Percentiles rank a stretch among this genome's conserved stretches.
phyloP scores from a whole-genome alignment of 2,797 vertebrate genomes.

The Sebastiscus tertius region DNA sequence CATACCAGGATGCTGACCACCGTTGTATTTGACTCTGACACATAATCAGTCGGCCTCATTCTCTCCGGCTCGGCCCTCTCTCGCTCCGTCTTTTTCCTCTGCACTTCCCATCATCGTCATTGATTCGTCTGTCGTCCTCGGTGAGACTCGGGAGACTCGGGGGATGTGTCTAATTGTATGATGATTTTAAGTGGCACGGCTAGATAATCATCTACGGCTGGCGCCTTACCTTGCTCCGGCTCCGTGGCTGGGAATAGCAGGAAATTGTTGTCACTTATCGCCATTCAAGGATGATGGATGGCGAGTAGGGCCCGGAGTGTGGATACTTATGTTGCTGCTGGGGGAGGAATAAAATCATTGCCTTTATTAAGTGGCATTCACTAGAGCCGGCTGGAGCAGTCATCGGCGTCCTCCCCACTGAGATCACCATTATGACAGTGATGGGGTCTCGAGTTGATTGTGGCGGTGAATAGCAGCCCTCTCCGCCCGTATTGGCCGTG shows the following conservation, averaged over 20 bases:
- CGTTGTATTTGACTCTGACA: slow-evolving; percentile 22
- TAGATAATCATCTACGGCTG: slow-evolving; percentile 61
- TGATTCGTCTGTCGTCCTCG: slow-evolving; percentile 55
- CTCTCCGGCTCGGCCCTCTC: background rate
- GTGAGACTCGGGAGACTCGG: slow-evolving; percentile 50
- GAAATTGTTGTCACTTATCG: slow-evolving; percentile 78
- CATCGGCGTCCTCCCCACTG: slow-evolving; percentile 46
- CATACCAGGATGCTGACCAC: background rate
- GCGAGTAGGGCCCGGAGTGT: slow-evolving; percentile 48
- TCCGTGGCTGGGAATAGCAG: slow-evolving; percentile 44
- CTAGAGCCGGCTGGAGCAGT: slow-evolving; percentile 36
- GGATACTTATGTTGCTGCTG: slow-evolving; percentile 68
- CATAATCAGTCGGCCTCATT: background rate
- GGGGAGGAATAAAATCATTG: slow-evolving; percentile 73
- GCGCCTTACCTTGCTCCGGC: slow-evolving; percentile 44
- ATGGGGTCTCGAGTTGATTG: slow-evolving; percentile 60
- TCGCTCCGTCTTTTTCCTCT: background rate
- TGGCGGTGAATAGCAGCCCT: slow-evolving; percentile 41
- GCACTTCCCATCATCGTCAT: slow-evolving; percentile 56
- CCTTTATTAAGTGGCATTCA: slow-evolving; percentile 78
- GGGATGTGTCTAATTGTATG: slow-evolving; percentile 70
- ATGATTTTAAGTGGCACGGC: slow-evolving; percentile 72
- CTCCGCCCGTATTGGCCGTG: slow-evolving; percentile 20
- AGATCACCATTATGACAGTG: slow-evolving; percentile 63
- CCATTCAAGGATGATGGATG: slow-evolving; percentile 75